Conservation (phyloP, 2,113 vertebrate species). For the Beaufortia kweichowensis region DNA sequence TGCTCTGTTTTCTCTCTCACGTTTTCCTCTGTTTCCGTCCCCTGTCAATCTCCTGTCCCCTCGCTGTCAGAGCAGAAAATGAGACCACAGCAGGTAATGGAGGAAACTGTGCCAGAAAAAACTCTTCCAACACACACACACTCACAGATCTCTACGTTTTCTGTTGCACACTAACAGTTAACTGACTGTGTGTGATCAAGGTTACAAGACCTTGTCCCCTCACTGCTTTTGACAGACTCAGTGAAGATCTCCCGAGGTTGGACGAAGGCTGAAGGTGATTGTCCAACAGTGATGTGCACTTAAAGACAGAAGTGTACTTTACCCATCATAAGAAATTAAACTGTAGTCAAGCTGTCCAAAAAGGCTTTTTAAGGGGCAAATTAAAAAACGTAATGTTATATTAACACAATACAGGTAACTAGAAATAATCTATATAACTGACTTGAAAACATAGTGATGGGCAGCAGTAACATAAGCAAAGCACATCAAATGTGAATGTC, state of each 20-base stretch:
- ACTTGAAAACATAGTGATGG: too few species aligned
- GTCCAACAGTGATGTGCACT: too few species aligned
- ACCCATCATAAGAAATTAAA: too few species aligned
- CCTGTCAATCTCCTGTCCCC: slow-evolving; percentile 24
- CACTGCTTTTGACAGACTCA: slow-evolving; percentile 5
- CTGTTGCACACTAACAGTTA: slow-evolving; percentile 6
- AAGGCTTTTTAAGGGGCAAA: too few species aligned
- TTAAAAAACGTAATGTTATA: too few species aligned
- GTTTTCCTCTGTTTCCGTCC: slow-evolving; percentile 5
- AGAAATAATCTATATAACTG: too few species aligned
- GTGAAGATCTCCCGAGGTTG: not conserved
- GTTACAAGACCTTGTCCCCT: slow-evolving; percentile 4
- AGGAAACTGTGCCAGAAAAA: slow-evolving; percentile 37
- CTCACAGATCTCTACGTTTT: slow-evolving; percentile 2
- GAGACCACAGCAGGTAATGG: slow-evolving; percentile 51
- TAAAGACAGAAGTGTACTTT: too few species aligned
- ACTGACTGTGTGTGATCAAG: not conserved
- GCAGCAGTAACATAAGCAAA: too few species aligned
- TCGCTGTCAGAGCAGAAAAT: slow-evolving; percentile 57
- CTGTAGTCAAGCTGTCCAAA: too few species aligned
- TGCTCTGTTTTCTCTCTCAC: slow-evolving; percentile 11
- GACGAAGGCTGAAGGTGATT: too few species aligned
- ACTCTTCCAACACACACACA: slow-evolving; percentile 15
- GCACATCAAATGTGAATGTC: too few species aligned
- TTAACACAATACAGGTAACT: too few species aligned